Conservation (phyloP, 2,797 vertebrate species). For the Lerista edwardsae region DNA sequence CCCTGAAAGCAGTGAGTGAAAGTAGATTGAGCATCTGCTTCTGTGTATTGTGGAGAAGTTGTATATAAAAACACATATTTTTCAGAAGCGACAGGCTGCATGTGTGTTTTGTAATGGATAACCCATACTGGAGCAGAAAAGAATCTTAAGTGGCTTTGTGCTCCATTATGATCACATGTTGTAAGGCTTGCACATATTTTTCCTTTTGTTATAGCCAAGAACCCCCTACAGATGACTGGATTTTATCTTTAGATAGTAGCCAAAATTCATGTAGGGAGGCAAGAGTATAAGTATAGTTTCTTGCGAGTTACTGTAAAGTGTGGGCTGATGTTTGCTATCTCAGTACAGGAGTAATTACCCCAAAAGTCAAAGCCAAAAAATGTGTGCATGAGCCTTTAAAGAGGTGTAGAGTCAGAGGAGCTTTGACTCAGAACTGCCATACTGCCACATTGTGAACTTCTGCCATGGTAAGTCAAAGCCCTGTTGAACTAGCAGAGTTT, state of each 20-base stretch:
- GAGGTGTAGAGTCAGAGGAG: background rate
- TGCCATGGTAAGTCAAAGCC: background rate
- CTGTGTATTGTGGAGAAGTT: background rate
- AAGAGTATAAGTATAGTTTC: background rate
- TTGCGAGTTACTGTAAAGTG: background rate
- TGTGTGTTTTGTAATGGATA: background rate
- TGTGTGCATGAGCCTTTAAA: background rate
- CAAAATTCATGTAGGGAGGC: background rate
- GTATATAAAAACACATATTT: background rate
- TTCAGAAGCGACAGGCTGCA: background rate
- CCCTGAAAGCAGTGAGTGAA: background rate
- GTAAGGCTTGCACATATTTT: background rate
- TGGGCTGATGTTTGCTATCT: too few species aligned
- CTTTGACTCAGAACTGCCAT: background rate
- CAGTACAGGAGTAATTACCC: too few species aligned
- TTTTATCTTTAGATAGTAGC: background rate
- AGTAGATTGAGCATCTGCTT: background rate
- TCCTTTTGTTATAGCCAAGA: background rate
- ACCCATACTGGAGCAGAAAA: background rate
- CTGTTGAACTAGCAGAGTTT: background rate
- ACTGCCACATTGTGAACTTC: background rate
- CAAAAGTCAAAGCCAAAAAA: slow-evolving; percentile 2
- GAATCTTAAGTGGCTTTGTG: background rate
- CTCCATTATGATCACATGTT: background rate
- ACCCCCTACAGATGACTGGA: background rate